Evolutionary conservation across 2,113 vertebrate species (phyloP).

Genomic region (Solenodon paradoxus): DNA sequence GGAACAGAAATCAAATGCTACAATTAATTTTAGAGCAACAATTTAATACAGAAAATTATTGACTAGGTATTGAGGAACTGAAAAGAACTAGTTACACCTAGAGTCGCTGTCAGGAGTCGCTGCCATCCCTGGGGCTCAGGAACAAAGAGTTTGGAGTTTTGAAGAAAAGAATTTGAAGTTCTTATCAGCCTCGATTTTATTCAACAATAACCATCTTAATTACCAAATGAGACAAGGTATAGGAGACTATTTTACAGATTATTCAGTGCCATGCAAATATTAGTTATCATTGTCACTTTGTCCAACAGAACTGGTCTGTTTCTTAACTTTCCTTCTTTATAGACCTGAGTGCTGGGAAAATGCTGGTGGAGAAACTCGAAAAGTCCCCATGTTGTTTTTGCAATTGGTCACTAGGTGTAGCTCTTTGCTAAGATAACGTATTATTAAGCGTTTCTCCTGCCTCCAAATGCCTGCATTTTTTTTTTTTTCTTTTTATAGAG

Average conservation of each 20-base stretch:
- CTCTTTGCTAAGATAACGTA: constrained; percentile 44
- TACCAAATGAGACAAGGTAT: background rate
- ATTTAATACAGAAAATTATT: background rate
- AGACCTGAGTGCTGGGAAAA: background rate
- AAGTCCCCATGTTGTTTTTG: background rate
- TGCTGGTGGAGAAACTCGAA: background rate
- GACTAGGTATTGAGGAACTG: background rate
- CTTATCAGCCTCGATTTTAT: background rate
- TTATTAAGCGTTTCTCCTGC: background rate
- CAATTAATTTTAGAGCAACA: background rate
- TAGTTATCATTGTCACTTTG: background rate
- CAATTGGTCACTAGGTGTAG: constrained; percentile 69
- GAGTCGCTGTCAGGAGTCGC: background rate
- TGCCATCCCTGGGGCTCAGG: too few relatives aligned
- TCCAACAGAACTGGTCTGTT: background rate
- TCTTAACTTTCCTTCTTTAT: background rate
- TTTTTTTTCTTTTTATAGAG: too few relatives aligned
- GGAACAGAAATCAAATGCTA: background rate
- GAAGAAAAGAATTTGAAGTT: background rate
- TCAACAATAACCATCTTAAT: background rate
- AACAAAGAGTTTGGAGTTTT: background rate
- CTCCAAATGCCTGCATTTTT: background rate
- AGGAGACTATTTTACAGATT: background rate
- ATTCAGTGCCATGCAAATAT: background rate
- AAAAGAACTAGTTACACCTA: background rate